Base-by-base conservation (phyloP, 1,140 invertebrate species). In the Aphelenchoides besseyi region DNA sequence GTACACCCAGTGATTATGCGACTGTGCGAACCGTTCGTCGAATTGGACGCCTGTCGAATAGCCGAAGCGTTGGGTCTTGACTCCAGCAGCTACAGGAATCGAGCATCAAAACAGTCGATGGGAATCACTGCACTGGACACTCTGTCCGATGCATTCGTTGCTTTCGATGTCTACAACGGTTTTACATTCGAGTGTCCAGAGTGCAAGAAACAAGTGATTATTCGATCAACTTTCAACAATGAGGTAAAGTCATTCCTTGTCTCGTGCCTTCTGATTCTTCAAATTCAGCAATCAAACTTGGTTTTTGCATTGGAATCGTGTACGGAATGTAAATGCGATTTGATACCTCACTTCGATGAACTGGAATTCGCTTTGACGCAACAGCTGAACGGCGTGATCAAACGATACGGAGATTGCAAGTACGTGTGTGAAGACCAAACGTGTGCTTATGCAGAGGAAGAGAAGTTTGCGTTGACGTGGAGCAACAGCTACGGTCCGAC, bases 11-110 rank as follows among this genome's bases (percentile, higher is more conserved):
- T 99, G 0, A 89, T 98, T 66, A 90, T 91, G 16, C 88, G 96
- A 70, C 90, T 99, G 74, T 95, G 93, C 82, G 93, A 97, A 73
- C 95, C 95, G 16, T 92, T 99, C 35, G 92, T 96, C 76, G 93
- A 93, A 1, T 91, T 92, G 66, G 94, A 98, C 87, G 89, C 91
- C 29, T 90, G 90, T 63, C 88, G 91, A 69, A 89, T 99, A 55
- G 95, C 95, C 1, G 90, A 94, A 82, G 91, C 91, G 83, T 87
- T 70, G 35, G 74, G 74, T 2, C 64, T 75, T 32, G 74, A 75
- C 53, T 26, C 76, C 12, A 16, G 33, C 12, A 5, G 16, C 28
- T 77, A 75, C 33, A 75, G 74, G 3, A 54, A 12, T 12, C 72
- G 55, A 5, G 23, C 59, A 53, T 30, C 32, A 36, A 35, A 64